These are phyloP conservation scores for Antheraea pernyi DNA, from an alignment of 1,140 invertebrate species.

Conservation along the genomic window DNA sequence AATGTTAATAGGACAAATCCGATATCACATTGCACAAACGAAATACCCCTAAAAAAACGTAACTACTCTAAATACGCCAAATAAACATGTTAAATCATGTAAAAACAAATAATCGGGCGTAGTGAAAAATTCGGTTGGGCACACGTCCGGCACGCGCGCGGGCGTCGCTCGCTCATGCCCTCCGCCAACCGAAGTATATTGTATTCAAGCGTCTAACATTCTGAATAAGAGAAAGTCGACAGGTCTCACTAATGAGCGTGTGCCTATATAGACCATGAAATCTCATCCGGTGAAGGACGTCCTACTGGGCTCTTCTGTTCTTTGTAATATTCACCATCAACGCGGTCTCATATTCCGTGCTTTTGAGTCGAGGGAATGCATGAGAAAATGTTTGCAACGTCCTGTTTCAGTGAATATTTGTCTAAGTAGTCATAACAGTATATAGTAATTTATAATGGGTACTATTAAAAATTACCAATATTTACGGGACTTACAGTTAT, in stretches of 20 bases:
- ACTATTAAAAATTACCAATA: too few species aligned
- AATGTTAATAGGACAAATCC: too few species aligned
- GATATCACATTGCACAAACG: not conserved
- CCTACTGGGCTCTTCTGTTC: not conserved
- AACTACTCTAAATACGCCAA: constrained; percentile 16
- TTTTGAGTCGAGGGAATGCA: too few species aligned
- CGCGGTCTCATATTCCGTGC: too few species aligned
- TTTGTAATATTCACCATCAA: too few species aligned
- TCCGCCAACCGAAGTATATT: not conserved
- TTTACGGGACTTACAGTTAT: too few species aligned
- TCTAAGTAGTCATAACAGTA: too few species aligned
- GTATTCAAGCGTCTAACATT: not conserved
- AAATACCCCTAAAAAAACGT: not conserved
- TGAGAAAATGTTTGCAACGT: too few species aligned
- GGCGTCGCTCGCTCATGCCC: not conserved
- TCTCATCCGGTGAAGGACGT: constrained; percentile 10
- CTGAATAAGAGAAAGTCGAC: constrained; percentile 46
- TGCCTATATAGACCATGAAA: constrained; percentile 25
- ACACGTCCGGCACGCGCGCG: constrained; percentile 44
- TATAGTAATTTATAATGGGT: too few species aligned
- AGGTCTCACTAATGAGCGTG: constrained; percentile 56
- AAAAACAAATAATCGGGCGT: constrained; percentile 58
- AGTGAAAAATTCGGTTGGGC: constrained; percentile 24
- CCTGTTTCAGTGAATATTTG: too few species aligned
- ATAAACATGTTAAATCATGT: constrained; percentile 69